phyloP scores from a whole-genome alignment of 1,140 invertebrate species.

The Holotrichia oblita region DNA sequence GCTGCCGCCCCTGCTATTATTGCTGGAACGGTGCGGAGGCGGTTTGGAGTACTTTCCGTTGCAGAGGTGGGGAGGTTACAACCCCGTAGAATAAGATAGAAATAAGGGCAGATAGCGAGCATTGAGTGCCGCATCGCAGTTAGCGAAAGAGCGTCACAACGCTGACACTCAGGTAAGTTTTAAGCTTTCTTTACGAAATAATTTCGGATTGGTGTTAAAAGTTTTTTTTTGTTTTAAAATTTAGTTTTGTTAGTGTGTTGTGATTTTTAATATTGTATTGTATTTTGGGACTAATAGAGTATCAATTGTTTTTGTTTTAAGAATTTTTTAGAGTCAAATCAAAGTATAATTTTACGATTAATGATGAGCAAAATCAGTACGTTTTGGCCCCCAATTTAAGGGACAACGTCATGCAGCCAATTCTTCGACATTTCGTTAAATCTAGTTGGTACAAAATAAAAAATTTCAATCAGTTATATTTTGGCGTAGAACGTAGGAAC shows the following conservation, averaged over 20 bases:
- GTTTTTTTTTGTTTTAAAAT: background rate
- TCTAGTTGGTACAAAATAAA: no score
- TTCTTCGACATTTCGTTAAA: no score
- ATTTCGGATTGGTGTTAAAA: background rate
- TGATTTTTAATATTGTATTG: no score
- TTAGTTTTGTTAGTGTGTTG: background rate
- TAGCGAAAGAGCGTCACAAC: slow-evolving; percentile 10
- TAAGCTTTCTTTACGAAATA: background rate
- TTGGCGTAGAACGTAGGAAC: no score
- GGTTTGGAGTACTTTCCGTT: background rate
- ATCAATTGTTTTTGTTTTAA: no score
- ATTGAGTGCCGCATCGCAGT: slow-evolving; percentile 1
- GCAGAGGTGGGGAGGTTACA: background rate
- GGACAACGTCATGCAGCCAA: no score
- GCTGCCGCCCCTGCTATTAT: background rate
- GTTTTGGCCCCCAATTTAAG: no score
- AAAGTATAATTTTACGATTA: no score
- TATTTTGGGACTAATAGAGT: no score
- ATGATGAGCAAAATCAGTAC: no score
- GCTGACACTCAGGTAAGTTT: slow-evolving; percentile 26
- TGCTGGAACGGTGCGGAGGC: background rate
- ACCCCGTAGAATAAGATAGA: slow-evolving; percentile 2
- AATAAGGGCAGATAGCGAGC: background rate
- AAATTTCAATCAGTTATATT: no score
- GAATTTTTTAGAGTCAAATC: no score